Evolutionary conservation across 2,888 invertebrate species (phyloP), one percentile per base, ranked within the genome.

Genomic region (Endomychus coccineus): DNA sequence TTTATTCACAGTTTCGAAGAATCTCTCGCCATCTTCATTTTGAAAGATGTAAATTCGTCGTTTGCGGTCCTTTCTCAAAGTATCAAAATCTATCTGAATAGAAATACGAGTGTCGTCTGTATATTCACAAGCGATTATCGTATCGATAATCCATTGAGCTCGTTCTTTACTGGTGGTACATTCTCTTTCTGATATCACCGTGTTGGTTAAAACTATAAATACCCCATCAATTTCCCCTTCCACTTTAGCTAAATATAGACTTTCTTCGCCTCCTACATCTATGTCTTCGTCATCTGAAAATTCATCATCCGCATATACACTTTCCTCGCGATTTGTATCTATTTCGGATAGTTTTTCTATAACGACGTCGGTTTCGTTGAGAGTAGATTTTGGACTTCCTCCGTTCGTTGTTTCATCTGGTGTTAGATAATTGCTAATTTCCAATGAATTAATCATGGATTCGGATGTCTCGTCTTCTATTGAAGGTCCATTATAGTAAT

Each of bases 21-120:
- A 54, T 23, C 50, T 49, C 52, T 74, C 71, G 32, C 74, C 72
- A 45, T 76, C 71, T 21, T 69, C 68, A 22, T 66, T 67, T 40
- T 75, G 73, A 28, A 77, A 67, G 10, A 67, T 66, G 54, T 80
- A 81, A 24, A 69, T 63, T 28, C 79, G 66, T 49, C 70, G 70
- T 48, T 72, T 69, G 40, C 74, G 69, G 54, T 75, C 73, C 43
- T 67, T 68, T 45, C 73, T 68, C 10, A 74, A 59, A 1, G 79
- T 78, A 56, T 79, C 78, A 54, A 80, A 81, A 28, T 73, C 70
- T 19, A 80, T 58, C 5, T 70, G 71, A 16, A 73, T 60, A 2
- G 67, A 58, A 42, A 62, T 64, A 6, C 64, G 59, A 22, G 52
- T 50, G 5, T 54, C 51, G 27, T 53, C 51, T 2, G 49, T 11